Evolutionary conservation across 2,888 invertebrate species (phyloP).

Genomic region (Pyrrhia umbra): DNA sequence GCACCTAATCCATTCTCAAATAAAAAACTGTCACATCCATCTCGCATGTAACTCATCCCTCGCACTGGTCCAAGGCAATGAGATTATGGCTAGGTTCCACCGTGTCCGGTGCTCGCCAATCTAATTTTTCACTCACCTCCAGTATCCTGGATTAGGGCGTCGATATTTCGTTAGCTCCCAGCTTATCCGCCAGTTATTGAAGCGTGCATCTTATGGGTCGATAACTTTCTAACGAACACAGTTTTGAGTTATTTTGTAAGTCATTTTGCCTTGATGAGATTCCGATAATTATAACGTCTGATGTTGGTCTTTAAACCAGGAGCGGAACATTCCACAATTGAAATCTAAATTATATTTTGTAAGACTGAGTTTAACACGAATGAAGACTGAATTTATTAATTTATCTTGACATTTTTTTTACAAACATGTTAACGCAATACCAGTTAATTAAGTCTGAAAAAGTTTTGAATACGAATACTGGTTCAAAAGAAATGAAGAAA

Average conservation of each 20-base stretch:
- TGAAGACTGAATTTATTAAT: too few relatives aligned
- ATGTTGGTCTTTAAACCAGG: constrained; percentile 10
- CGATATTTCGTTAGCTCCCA: constrained; percentile 65
- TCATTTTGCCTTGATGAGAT: not conserved
- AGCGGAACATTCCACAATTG: constrained; percentile 29
- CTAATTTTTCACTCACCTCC: constrained; percentile 75
- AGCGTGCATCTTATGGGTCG: constrained; percentile 29
- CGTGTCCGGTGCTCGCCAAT: constrained; percentile 66
- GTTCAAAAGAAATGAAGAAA: constrained; percentile 34
- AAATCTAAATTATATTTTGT: constrained; percentile 44
- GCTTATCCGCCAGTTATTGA: constrained; percentile 48
- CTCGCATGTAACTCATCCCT: constrained; percentile 37
- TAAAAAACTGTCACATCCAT: constrained; percentile 27
- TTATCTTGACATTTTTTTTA: constrained; percentile 27
- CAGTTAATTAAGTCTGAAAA: constrained; percentile 52
- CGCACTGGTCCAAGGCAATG: constrained; percentile 58
- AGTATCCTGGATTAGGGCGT: constrained; percentile 58
- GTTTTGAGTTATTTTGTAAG: constrained; percentile 12
- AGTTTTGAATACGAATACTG: constrained; percentile 43
- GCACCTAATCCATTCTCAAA: constrained; percentile 7
- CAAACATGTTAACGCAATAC: constrained; percentile 22
- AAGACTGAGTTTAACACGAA: constrained; percentile 37
- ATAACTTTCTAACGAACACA: constrained; percentile 6
- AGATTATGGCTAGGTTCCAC: constrained; percentile 67
- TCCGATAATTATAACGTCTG: not conserved